Evolutionary conservation across 2,113 vertebrate species (phyloP), one percentile per base, ranked within the genome.

Genomic region (Pleuronectes platessa): DNA sequence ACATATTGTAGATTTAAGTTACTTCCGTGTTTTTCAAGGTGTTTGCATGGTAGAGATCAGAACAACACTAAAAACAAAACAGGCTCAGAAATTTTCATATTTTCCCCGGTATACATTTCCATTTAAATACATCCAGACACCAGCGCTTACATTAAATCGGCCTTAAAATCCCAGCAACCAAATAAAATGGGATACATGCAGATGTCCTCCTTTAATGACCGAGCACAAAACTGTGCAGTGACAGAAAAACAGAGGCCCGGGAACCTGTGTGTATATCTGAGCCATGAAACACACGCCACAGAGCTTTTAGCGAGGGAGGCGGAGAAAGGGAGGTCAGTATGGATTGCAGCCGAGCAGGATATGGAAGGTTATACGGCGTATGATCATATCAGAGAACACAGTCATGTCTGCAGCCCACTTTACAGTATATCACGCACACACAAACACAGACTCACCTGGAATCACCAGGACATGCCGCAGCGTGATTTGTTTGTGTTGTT

Each of bases 401-500:
- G 82, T 70, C 80, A 82, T 85, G 90, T 89, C 70, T 89, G 83
- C 79, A 79, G 31, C 66, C 67, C 69, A 77, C 84, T 82, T 83
- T 74, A 81, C 76, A 74, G 67, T 64, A 14, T 68, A 71, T 82
- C 73, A 67, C 78, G 64, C 61, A 65, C 61, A 60, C 54, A 72
- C 78, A 81, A 24, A 87, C 71, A 85, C 71, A 79, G 69, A 72
- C 83, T 72, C 75, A 90, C 86, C 74, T 83, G 68, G 72, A 88
- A 89, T 85, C 45, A 82, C 45, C 7, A 23, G 74, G 64, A 74
- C 51, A 35, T 81, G 37, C 15, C 55, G 45, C 42, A 7, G 71
- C 20, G 51, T 83, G 91, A 92, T 90, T 92, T 92, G 90, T 92
- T 92, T 90, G 86, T 92, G 91, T 88, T 89, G 88, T 88, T 89